A percentile compares a stretch with the other conserved stretches of the same genome.
Evolutionary conservation across 2,797 vertebrate species (phyloP).

Genomic region (Betta splendens): DNA sequence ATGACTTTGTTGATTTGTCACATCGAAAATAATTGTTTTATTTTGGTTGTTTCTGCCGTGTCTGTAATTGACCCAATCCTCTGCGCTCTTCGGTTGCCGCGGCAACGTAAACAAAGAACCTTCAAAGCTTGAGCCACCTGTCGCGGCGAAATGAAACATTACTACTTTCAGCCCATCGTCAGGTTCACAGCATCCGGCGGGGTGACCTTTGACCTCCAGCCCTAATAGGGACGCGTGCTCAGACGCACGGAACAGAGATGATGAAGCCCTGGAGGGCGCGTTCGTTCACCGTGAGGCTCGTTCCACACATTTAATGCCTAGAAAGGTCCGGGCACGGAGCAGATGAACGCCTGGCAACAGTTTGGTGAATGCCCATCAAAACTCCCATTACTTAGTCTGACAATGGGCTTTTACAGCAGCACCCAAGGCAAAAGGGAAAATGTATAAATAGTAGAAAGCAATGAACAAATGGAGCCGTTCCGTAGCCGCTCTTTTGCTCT

Average conservation of each 20-base stretch:
- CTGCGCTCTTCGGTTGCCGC: background rate
- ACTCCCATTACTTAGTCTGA: constrained; percentile 37
- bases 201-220: no score
- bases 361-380: constrained; percentile 47
- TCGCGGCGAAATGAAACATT: no score
- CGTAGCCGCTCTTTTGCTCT: background rate
- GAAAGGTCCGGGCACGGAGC: constrained; percentile 43
- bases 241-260: constrained; percentile 47
- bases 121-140: no score
- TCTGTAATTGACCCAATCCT: constrained; percentile 1
- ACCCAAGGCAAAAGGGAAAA: constrained; percentile 30
- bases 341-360: constrained; percentile 39
- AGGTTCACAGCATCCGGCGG: no score
- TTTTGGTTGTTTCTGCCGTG: background rate
- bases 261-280: constrained; percentile 35
- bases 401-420: constrained; percentile 55
- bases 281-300: no score
- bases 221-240: constrained; percentile 52
- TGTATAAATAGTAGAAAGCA: constrained; percentile 24
- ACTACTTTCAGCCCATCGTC: no score
- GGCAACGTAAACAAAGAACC: background rate
- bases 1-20: background rate
- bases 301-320: constrained; percentile 41
- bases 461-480: constrained; percentile 23
- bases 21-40: background rate